Percentiles rank a stretch among this genome's conserved stretches.
phyloP scores from a whole-genome alignment of 2,888 invertebrate species.

The Teinopalpus imperialis region DNA sequence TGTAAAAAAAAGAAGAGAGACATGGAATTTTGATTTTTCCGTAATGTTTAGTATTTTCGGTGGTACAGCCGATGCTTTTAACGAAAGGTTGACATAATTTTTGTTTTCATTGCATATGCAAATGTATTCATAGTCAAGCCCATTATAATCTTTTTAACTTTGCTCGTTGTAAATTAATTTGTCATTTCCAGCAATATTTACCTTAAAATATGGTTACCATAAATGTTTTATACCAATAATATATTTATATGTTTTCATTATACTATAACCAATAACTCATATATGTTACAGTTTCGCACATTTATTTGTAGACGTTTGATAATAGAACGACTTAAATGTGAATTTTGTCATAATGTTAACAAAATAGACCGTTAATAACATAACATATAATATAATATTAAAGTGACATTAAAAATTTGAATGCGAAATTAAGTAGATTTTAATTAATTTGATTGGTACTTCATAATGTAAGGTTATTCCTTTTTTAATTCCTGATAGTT shows the following conservation, averaged over 20 bases:
- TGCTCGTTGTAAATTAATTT: conserved; percentile 23
- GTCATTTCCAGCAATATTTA: conserved; percentile 24
- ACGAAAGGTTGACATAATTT: conserved; percentile 30
- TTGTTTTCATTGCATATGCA: conserved; percentile 40
- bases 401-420: no score
- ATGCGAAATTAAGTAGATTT: no score
- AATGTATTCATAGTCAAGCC: conserved; percentile 43
- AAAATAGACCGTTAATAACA: no score
- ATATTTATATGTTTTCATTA: conserved; percentile 10
- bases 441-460: no score
- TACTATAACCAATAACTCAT: no score
- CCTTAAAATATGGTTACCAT: conserved; percentile 6
- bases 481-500: no score
- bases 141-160: conserved; percentile 33
- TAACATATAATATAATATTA: no score
- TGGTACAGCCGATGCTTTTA: conserved; percentile 14
- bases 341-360: conserved; percentile 31
- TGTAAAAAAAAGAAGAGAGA: conserved; percentile 6
- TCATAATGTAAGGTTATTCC: no score
- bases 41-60: conserved; percentile 1
- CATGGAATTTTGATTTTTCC: neutral
- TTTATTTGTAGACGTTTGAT: neutral
- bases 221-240: no score
- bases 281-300: conserved; percentile 9
- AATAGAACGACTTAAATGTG: conserved; percentile 12